Evolutionary conservation across 2,888 invertebrate species (phyloP), one percentile per base, ranked within the genome.

Genomic region (Polydrusus cervinus): DNA sequence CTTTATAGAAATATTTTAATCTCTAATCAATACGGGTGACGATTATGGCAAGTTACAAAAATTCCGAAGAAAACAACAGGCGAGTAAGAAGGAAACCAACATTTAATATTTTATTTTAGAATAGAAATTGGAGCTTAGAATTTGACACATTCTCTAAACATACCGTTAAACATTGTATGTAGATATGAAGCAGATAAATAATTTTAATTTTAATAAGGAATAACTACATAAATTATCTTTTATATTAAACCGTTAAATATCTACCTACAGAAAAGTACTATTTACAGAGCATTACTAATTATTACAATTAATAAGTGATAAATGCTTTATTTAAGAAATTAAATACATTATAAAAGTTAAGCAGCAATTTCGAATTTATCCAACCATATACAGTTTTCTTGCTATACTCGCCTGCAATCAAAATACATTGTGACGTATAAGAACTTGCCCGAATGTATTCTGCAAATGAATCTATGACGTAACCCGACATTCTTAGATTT

Each of bases 401-500:
- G 11, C 14, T 13, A 14, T 16, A 38, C 30, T 49, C 53, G 40
- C n/a, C 10, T 61, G 40, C 25, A 62, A 71, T 64, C 64, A 62
- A 68, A 71, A 64, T 10, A 10, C 16, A 61, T 18, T 53, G 40
- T 71, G 71, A 71, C 51, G 49, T 55, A 55, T 25, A 43, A 34
- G 34, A 34, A 34, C 25, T 49, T 43, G 62, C 25, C 47, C 53
- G 45, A 69, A 16, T 34, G 11, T 25, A 13, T 65, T 55, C 13
- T 60, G 66, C 69, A 75, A 66, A 71, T 75, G 40, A 57, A 38
- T 55, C 66, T 38, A 67, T 75, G 75, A 75, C 65, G 66, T 75
- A 70, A 71, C 20, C n/a, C 34, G 25, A 25, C 64, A 66, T 66
- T 70, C 70, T 64, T 65, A 71, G 60, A 71, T 20, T 57, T 34